A percentile compares a stretch with the other conserved stretches of the same genome.
Evolutionary conservation across 2,797 vertebrate genomes (phyloP).

Genomic region (Erpetoichthys calabaricus): DNA sequence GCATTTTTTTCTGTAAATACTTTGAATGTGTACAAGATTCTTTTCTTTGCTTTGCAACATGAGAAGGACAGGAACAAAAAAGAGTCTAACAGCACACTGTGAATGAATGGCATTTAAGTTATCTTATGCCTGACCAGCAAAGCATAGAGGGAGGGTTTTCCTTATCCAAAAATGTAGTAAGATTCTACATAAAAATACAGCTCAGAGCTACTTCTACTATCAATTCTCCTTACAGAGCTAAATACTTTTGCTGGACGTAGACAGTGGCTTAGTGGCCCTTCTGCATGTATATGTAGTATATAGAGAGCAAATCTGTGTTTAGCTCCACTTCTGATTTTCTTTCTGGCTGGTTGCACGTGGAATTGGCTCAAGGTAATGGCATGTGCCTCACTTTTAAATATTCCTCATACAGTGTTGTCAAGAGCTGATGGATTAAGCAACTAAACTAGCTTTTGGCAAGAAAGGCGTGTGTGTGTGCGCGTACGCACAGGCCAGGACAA

Average conservation of each 20-base stretch:
- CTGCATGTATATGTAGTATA: background rate
- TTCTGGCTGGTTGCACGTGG: conserved; percentile 35
- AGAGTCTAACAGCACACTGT: too few relatives aligned
- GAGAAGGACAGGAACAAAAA: too few relatives aligned
- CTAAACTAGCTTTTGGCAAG: conserved; percentile 35
- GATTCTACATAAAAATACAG: too few relatives aligned
- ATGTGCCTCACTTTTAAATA: conserved; percentile 38
- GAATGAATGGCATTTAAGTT: too few relatives aligned
- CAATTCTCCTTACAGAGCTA: too few relatives aligned
- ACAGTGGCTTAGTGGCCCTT: background rate
- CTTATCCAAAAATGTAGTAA: too few relatives aligned
- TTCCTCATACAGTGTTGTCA: conserved; percentile 21
- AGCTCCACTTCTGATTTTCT: conserved; percentile 52
- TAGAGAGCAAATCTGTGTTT: conserved; percentile 22
- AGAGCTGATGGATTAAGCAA: conserved; percentile 49
- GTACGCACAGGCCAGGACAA: conserved; percentile 13
- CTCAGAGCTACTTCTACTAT: background rate
- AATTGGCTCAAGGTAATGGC: conserved; percentile 52
- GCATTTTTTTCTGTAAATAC: too few relatives aligned
- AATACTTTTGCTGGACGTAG: too few relatives aligned
- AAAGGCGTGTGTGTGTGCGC: background rate
- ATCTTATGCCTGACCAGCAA: too few relatives aligned
- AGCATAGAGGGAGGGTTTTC: too few relatives aligned
- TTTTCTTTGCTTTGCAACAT: too few relatives aligned
- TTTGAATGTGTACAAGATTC: too few relatives aligned